Conservation (phyloP, 30 jellyfish, hydroid and myxozoan genomes). For the Hydractinia symbiolongicarpus region DNA sequence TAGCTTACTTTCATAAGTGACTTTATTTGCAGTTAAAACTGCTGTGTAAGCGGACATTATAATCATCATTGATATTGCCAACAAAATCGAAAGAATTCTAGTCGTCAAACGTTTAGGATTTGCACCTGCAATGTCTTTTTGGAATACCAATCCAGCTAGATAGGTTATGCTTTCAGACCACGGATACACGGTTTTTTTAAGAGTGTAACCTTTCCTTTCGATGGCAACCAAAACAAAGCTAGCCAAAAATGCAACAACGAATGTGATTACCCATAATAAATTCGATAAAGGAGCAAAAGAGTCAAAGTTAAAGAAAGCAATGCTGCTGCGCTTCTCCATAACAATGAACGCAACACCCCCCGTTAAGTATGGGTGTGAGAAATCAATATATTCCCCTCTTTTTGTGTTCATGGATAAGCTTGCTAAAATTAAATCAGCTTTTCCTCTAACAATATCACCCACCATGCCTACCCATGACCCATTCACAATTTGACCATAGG, state of each 20-base stretch:
- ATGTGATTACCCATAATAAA: background rate
- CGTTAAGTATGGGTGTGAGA: conserved; percentile 16
- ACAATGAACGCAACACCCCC: background rate
- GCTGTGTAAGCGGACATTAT: conserved; percentile 3
- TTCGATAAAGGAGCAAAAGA: background rate
- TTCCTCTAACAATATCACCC: conserved; percentile 48
- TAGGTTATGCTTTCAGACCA: background rate
- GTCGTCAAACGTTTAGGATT: background rate
- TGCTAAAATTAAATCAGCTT: conserved; percentile 70
- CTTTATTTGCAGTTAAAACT: conserved; percentile 1
- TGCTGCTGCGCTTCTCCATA: background rate
- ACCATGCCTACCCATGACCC: conserved; percentile 69
- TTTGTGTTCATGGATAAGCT: conserved; percentile 38
- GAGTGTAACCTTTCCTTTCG: background rate
- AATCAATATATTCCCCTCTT: conserved; percentile 43
- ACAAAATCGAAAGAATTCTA: background rate
- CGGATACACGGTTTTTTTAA: background rate
- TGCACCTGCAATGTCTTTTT: background rate
- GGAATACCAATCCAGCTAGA: background rate
- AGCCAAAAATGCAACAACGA: background rate
- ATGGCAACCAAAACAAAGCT: background rate
- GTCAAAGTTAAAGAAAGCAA: background rate
- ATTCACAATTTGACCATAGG: conserved; percentile 41
- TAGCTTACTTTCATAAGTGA: background rate
- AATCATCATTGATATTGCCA: background rate